These are phyloP conservation scores for Xylota segnis DNA, from an alignment of 2,888 invertebrate genomes.

Conservation along the genomic window DNA sequence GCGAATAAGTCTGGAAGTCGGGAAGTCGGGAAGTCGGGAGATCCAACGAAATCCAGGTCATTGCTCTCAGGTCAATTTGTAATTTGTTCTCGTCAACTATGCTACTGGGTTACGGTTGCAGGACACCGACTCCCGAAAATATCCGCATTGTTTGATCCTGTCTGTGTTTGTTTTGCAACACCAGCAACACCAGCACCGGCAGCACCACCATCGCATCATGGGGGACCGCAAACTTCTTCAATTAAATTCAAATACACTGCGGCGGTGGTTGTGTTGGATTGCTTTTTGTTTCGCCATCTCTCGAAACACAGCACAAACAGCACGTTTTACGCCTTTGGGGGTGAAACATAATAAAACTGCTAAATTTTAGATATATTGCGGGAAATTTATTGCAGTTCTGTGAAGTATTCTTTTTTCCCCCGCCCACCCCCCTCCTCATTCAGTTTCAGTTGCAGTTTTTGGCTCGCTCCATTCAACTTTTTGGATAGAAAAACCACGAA, in stretches of 20 bases:
- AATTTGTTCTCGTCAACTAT: conserved; percentile 47
- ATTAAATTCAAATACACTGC: conserved; percentile 70
- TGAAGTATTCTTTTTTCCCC: conserved; percentile 29
- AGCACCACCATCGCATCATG: no score
- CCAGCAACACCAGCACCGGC: not conserved
- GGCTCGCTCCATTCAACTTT: conserved; percentile 24
- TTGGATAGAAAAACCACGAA: conserved; percentile 38
- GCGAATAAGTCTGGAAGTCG: conserved; percentile 52
- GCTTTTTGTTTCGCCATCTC: conserved; percentile 7
- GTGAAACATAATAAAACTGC: conserved; percentile 55
- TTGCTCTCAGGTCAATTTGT: conserved; percentile 47
- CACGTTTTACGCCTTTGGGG: conserved; percentile 16
- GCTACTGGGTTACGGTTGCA: conserved; percentile 68
- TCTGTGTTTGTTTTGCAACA: conserved; percentile 33
- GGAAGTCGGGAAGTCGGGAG: no score
- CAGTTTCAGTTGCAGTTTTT: conserved; percentile 33
- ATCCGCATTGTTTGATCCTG: conserved; percentile 58
- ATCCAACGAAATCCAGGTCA: conserved; percentile 48
- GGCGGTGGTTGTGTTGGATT: conserved; percentile 23
- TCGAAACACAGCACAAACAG: conserved; percentile 13
- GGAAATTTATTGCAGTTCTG: conserved; percentile 63
- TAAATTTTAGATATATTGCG: conserved; percentile 60
- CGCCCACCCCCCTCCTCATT: no score
- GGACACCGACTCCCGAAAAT: not conserved
- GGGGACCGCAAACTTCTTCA: conserved; percentile 65